Evolutionary conservation across 2,113 vertebrate species (phyloP), one percentile per base, ranked within the genome.

Genomic region (Pomatorhinus ruficollis): DNA sequence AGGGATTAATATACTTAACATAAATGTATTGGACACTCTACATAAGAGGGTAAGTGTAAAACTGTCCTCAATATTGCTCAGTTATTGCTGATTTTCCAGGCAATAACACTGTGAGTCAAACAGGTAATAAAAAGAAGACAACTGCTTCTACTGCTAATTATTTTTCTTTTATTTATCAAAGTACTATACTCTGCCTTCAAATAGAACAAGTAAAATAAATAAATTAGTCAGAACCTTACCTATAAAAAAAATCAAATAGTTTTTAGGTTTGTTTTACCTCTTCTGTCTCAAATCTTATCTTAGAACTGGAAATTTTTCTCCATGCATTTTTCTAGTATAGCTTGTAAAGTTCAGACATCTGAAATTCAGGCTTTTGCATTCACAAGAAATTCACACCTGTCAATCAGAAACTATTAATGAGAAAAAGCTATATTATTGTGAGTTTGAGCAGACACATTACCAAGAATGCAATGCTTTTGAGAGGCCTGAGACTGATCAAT

Each of bases 231-330:
- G 37, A 83, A 74, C 1, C 9, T 61, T 77, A 74, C 15, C 69
- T 28, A 20, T 22, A 10, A 35, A 57, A 54, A 54, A 69, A 6
- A 72, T 35, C 19, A 25, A 42, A 17, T 13, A 1, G 0, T 0
- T 47, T 86, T 93, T 75, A 54, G 6, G 21, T 25, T 61, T 77
- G 11, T 49, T 80, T 91, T 61, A 57, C 16, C 20, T 79, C 79
- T 86, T 82, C 33, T 63, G 19, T 54, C 37, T 78, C 53, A 24
- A 57, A 74, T 47, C 12, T 4, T 68, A 4, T 12, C 17, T 68
- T 63, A 78, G 35, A 85, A 54, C 11, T 40, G 11, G 31, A 61
- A 49, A 20, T 45, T 33, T 63, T 70, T 75, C 30, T 42, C 14
- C 14, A 59, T 50, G 8, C 4, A 33, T 11, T 54, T 79, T 70